phyloP scores from a whole-genome alignment of 2,888 invertebrate species.

The Iphiclides podalirius region DNA sequence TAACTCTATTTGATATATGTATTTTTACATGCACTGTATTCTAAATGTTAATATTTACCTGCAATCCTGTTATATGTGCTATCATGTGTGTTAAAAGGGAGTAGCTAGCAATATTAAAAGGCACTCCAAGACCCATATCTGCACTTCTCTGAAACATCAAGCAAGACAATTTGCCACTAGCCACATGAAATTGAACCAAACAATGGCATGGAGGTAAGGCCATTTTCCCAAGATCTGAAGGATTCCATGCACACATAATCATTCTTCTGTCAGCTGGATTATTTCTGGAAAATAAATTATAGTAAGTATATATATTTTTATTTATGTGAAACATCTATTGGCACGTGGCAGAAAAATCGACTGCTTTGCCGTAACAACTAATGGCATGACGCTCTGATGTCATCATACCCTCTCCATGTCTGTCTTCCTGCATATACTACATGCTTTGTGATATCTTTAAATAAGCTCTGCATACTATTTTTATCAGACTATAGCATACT shows the following conservation, averaged over 20 bases:
- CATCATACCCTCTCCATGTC: too few species aligned
- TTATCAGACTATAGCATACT: too few species aligned
- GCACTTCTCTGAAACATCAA: slow-evolving; percentile 97
- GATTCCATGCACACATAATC: slow-evolving; percentile 97
- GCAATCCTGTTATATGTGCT: slow-evolving; percentile 94
- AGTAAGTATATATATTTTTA: neutral
- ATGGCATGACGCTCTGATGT: too few species aligned
- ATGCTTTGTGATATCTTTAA: too few species aligned
- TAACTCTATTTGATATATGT: too few species aligned
- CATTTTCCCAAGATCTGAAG: slow-evolving; percentile 92
- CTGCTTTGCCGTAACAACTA: too few species aligned
- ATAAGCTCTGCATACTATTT: too few species aligned
- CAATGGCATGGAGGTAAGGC: slow-evolving; percentile 98
- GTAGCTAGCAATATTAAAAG: slow-evolving; percentile 99
- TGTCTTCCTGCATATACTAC: too few species aligned
- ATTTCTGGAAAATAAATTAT: slow-evolving; percentile 65
- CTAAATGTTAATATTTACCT: slow-evolving; percentile 73
- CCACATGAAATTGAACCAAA: slow-evolving; percentile 96
- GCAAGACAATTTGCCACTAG: slow-evolving; percentile 90
- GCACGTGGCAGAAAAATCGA: too few species aligned
- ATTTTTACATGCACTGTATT: too few species aligned
- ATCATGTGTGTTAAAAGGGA: slow-evolving; percentile 96
- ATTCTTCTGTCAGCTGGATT: slow-evolving; percentile 94
- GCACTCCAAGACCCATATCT: slow-evolving; percentile 98
- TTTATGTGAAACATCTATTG: neutral